A percentile compares a stretch with the other conserved stretches of the same genome.
Conservation (phyloP, 1,140 invertebrate genomes). For the Magallana gigas region DNA sequence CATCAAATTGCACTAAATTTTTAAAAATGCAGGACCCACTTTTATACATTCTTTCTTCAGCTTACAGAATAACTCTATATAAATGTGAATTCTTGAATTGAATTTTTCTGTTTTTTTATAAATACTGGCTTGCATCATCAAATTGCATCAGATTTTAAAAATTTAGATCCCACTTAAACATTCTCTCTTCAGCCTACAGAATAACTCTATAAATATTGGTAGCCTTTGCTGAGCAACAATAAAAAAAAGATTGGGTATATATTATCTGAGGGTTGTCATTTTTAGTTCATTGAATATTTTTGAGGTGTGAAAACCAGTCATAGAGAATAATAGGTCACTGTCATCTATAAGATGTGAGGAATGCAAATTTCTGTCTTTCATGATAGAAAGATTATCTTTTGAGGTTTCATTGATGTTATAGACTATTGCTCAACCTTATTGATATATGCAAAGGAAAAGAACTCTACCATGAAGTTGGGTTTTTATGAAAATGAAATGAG, state of each 20-base stretch:
- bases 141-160: no score
- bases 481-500: background rate
- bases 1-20: no score
- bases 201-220: background rate
- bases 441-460: conserved; percentile 2
- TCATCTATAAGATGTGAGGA: conserved; percentile 8
- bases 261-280: background rate
- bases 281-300: conserved; percentile 32
- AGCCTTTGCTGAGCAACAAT: background rate
- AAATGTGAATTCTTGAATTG: no score
- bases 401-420: conserved; percentile 1
- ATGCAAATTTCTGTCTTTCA: conserved; percentile 22
- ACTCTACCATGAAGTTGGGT: conserved; percentile 18
- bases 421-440: conserved; percentile 20
- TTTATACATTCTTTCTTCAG: no score
- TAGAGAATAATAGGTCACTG: conserved; percentile 20
- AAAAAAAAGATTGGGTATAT: background rate
- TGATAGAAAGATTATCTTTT: conserved; percentile 23
- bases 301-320: conserved; percentile 25
- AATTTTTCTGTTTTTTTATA: no score
- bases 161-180: no score
- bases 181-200: no score
- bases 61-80: no score
- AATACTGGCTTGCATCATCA: no score
- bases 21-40: no score